Base-by-base conservation (phyloP, 2,797 vertebrate species). In the Bradypodion ventrale region DNA sequence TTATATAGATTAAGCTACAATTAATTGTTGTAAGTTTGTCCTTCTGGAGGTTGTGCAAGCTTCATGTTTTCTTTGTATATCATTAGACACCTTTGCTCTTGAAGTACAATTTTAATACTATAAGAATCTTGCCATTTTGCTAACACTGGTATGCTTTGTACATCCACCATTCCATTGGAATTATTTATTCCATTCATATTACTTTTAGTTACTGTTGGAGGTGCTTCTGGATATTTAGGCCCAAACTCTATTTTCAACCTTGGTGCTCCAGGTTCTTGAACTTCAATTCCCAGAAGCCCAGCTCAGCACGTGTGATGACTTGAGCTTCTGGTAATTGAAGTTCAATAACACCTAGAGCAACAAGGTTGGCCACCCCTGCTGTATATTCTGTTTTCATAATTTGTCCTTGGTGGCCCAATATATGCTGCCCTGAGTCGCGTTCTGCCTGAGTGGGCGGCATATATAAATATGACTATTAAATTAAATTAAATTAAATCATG, bases 1-100 rank as follows among this genome's bases (percentile, higher is more conserved):
- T 85, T 88, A 83, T 49, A 65, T 19, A 85, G 96, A 97, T 98
- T 97, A 96, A 94, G 96, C 97, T 96, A 97, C 95, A 96, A 98
- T 98, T 99, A 99, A 97, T 98, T 98, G 96, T 97, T 98, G 97
- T 98, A 99, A 90, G 95, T 98, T 96, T 99, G 98, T 98, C 98
- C 98, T 98, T 99, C 98, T 95, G 98, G 98, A 93, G 98, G 99
- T 95, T 99, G 99, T 95, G 98, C 97, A 98, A 99, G 98, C 97
- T 99, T 99, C 97, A 98, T 98, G 97, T 99, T 99, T 96, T 99
- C 98, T 99, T 99, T 99, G 97, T 97, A 97, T 97, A 98, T 97
- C 99, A 99, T 99, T 95, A 98, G 97, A 97, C 98, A 98, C 96
- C 98, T 97, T 97, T 99, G 96, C 96, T 99, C 98, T 97, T 99